These are phyloP conservation scores for Merops nubicus DNA, from an alignment of 2,113 vertebrate species.

Conservation along the genomic window DNA sequence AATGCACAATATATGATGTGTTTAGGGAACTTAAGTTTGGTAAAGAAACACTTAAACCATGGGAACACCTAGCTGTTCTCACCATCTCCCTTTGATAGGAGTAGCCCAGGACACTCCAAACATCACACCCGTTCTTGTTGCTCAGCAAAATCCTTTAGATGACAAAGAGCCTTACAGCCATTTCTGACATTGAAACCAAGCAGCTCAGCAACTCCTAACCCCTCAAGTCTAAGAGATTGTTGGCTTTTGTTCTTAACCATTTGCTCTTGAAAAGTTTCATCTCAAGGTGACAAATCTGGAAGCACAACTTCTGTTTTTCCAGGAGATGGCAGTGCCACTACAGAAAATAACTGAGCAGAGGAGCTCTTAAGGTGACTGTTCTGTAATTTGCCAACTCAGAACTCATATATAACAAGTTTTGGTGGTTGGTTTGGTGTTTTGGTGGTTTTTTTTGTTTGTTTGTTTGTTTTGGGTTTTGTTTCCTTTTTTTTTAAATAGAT, in stretches of 20 bases:
- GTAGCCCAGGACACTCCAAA: not conserved
- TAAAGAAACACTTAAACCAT: not conserved
- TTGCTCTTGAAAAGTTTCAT: constrained; percentile 13
- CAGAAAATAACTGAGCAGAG: constrained; percentile 1
- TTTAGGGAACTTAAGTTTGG: not conserved
- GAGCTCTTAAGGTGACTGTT: constrained; percentile 6
- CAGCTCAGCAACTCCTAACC: not conserved
- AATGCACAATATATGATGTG: not conserved
- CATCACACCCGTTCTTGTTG: not conserved
- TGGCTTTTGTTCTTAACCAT: not conserved
- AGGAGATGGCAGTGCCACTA: constrained; percentile 73
- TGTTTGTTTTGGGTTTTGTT: too few relatives aligned
- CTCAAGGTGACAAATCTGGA: not conserved
- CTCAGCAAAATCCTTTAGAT: not conserved
- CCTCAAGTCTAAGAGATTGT: not conserved
- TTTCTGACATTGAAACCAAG: not conserved
- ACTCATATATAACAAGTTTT: constrained; percentile 43
- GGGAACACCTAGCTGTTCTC: not conserved
- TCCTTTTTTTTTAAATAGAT: constrained; percentile 42
- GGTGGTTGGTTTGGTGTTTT: too few relatives aligned
- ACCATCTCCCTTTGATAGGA: not conserved
- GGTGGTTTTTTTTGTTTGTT: too few relatives aligned
- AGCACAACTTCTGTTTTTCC: constrained; percentile 30
- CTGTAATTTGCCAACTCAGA: constrained; percentile 33
- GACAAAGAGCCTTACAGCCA: not conserved